Evolutionary conservation across 1,140 invertebrate genomes (phyloP), one percentile per base, ranked within the genome.

Genomic region (Helicoverpa zea): DNA sequence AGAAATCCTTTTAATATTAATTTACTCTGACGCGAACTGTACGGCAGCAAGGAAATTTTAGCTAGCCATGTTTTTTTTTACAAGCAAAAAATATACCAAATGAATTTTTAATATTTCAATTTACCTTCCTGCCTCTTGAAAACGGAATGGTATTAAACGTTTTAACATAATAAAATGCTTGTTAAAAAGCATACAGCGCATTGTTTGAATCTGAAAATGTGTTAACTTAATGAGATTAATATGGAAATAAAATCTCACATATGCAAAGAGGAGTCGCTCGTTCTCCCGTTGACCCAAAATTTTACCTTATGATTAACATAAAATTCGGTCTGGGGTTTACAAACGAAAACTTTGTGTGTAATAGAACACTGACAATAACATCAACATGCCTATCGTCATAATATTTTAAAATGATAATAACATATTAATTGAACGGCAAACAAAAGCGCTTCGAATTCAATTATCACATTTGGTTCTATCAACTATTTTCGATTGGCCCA

Each of bases 161-260:
- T 59, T 63, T 76, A 61, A 49, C 43, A 63, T 76, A 76, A 30
- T 29, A 47, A 58, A 35, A 56, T 35, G 3, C 29, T 30, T 63
- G 43, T 52, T 76, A 61, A 49, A 76, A 76, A 59, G 54, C 35
- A 23, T 59, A 59, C 43, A 30, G 29, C 43, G 35, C 58, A 63
- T 49, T 76, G 43, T 61, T 61, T 61, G 29, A 51, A 61, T 29
- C 56, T 61, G 58, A 5, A 76, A 76, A 63, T 76, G 56, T 59
- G 43, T 63, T 76, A 35, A 35, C 35, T 35, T 35, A 76, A 76
- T 76, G 58, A 76, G 56, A 51, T 76, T 63, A 61, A 76, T 61
- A 76, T 76, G 70, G 29, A 43, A 73, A 73, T 73, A 72, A 35
- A 58, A 73, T 35, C 52, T 73, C 51, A 43, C 35, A 56, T 58